phyloP scores from a whole-genome alignment of 2,113 vertebrate genomes.

The Indri indri region DNA sequence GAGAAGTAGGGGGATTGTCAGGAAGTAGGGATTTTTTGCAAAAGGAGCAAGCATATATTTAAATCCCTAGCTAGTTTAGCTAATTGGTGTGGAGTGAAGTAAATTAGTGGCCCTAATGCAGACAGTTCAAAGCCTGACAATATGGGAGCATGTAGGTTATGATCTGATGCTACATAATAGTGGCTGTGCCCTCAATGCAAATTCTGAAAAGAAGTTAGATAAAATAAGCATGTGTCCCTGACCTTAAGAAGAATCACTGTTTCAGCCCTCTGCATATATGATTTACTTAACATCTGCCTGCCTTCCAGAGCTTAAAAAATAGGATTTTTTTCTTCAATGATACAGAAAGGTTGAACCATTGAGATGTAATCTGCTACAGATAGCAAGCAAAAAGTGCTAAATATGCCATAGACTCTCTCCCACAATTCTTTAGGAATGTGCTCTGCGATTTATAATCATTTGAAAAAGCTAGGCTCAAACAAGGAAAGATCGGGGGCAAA shows the following conservation, averaged over 20 bases:
- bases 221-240: slow-evolving; percentile 34
- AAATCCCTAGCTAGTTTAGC: slow-evolving; percentile 28
- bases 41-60: slow-evolving; percentile 55
- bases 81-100: slow-evolving; percentile 55
- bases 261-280: slow-evolving; percentile 20
- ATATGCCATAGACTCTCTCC: background rate
- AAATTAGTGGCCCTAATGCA: slow-evolving; percentile 58
- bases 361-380: slow-evolving; percentile 33
- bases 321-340: background rate
- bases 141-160: slow-evolving; percentile 2
- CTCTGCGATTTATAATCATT: slow-evolving; percentile 24
- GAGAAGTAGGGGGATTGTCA: slow-evolving; percentile 30
- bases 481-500: background rate
- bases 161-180: background rate
- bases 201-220: slow-evolving; percentile 23
- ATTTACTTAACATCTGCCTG: slow-evolving; percentile 55
- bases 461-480: background rate
- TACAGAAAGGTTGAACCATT: slow-evolving; percentile 46
- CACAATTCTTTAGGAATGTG: background rate
- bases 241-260: slow-evolving; percentile 47
- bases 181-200: background rate
- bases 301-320: slow-evolving; percentile 30
- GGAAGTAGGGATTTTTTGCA: slow-evolving; percentile 27
- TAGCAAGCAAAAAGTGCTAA: slow-evolving; percentile 45
- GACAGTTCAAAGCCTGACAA: slow-evolving; percentile 45